phyloP scores from a whole-genome alignment of 2,888 invertebrate genomes.

The Rhorus exstirpatorius region DNA sequence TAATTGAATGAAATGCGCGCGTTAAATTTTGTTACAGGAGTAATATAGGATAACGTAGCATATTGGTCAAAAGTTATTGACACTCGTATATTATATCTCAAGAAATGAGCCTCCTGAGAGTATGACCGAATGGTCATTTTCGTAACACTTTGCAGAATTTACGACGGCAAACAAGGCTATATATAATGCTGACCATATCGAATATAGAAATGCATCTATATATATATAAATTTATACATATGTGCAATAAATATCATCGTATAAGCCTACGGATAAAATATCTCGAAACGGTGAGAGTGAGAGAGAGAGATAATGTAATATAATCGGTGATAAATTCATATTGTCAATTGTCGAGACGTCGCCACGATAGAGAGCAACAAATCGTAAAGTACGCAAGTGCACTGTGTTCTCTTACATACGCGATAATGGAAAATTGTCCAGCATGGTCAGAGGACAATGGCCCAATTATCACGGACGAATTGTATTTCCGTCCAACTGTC shows the following conservation, averaged over 20 bases:
- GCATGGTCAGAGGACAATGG: conserved; percentile 80
- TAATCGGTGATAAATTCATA: conserved; percentile 84
- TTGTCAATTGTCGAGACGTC: conserved; percentile 80
- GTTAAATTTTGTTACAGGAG: too few relatives aligned
- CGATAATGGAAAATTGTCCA: conserved; percentile 69
- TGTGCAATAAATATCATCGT: conserved; percentile 24
- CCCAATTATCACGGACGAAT: conserved; percentile 82
- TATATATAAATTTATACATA: too few relatives aligned
- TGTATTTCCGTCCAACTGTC: conserved; percentile 84
- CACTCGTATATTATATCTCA: conserved; percentile 49
- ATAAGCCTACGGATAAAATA: conserved; percentile 46
- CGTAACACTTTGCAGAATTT: conserved; percentile 76
- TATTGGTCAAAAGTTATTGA: conserved; percentile 18
- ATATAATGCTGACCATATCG: conserved; percentile 28
- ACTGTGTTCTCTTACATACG: conserved; percentile 3
- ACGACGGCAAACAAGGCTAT: conserved; percentile 79
- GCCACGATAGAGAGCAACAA: conserved; percentile 80
- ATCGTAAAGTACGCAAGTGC: conserved; percentile 81
- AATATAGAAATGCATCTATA: too few relatives aligned
- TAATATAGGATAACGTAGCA: conserved; percentile 1
- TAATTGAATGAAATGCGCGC: too few relatives aligned
- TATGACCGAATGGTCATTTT: conserved; percentile 60
- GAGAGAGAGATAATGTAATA: conserved; percentile 76
- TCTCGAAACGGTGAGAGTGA: too few relatives aligned
- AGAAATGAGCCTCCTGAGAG: conserved; percentile 7